A percentile compares a stretch with the other conserved stretches of the same genome.
Evolutionary conservation across 2,888 invertebrate genomes (phyloP).

Genomic region (Heliconius ismenius): DNA sequence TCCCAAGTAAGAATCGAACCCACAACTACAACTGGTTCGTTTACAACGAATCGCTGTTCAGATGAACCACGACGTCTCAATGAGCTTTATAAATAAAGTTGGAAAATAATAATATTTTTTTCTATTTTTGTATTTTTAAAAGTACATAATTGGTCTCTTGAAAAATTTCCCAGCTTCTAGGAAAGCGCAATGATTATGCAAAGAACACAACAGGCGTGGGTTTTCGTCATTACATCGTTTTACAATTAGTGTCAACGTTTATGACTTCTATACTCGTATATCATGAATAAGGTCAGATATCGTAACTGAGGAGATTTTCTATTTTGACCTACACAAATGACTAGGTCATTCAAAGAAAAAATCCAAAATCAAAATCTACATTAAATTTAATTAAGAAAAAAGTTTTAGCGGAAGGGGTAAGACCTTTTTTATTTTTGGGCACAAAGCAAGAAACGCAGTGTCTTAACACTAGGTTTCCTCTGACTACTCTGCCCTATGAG

Average conservation of each 20-base stretch:
- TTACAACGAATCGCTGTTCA: too few species aligned
- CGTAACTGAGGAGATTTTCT: neutral
- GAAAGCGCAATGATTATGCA: constrained; percentile 41
- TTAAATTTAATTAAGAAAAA: neutral
- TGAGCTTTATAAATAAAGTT: too few species aligned
- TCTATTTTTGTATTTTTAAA: too few species aligned
- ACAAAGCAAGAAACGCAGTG: neutral
- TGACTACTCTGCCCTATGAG: too few species aligned
- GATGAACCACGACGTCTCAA: too few species aligned
- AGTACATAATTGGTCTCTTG: too few species aligned
- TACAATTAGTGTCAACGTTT: constrained; percentile 44
- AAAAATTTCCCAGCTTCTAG: constrained; percentile 26
- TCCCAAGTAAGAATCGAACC: too few species aligned
- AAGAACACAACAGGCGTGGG: constrained; percentile 27
- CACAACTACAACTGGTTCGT: too few species aligned
- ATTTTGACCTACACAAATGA: neutral
- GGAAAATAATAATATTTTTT: too few species aligned
- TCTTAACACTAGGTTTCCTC: neutral
- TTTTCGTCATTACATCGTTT: constrained; percentile 41
- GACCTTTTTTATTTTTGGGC: too few species aligned
- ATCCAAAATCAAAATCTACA: too few species aligned
- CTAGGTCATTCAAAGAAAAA: neutral
- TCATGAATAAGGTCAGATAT: constrained; percentile 23
- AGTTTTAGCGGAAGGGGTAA: neutral
- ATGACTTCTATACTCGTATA: constrained; percentile 15